Evolutionary conservation across 2,888 invertebrate genomes (phyloP).

Genomic region (Chaitophorus viminalis): DNA sequence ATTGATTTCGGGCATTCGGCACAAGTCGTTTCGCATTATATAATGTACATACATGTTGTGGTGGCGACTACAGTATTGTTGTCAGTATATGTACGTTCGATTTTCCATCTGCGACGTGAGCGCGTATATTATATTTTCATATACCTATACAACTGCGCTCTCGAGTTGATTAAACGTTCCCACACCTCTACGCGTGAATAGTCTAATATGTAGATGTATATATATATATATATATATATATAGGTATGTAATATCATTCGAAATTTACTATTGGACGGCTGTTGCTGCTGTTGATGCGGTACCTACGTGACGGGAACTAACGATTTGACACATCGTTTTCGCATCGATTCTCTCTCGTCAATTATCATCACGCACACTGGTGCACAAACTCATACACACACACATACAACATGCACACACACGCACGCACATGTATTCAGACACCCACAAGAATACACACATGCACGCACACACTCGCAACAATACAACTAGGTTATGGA

Average conservation of each 20-base stretch:
- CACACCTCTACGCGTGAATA: not conserved
- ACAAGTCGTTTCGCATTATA: not conserved
- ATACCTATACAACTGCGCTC: too few relatives aligned
- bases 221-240: too few relatives aligned
- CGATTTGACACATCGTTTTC: conserved; percentile 48
- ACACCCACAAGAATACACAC: not conserved
- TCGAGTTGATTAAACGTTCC: conserved; percentile 31
- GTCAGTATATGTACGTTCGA: not conserved
- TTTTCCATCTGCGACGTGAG: not conserved
- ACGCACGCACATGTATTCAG: not conserved
- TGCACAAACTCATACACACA: not conserved
- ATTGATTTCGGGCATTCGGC: conserved; percentile 3
- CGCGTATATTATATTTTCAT: not conserved
- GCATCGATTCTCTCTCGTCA: conserved; percentile 56
- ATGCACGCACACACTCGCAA: not conserved
- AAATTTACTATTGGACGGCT: not conserved
- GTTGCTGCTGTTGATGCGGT: not conserved
- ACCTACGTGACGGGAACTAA: conserved; percentile 49
- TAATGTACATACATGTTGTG: not conserved
- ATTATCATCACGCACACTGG: conserved; percentile 45
- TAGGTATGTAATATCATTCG: conserved; percentile 1
- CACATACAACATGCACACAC: not conserved
- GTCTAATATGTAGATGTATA: not conserved
- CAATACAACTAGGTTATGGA: conserved; percentile 56
- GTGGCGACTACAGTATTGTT: not conserved